A percentile compares a stretch with the other conserved stretches of the same genome.
Evolutionary conservation across 2,888 invertebrate species (phyloP).

Genomic region (Ramazzottius varieornatus): DNA sequence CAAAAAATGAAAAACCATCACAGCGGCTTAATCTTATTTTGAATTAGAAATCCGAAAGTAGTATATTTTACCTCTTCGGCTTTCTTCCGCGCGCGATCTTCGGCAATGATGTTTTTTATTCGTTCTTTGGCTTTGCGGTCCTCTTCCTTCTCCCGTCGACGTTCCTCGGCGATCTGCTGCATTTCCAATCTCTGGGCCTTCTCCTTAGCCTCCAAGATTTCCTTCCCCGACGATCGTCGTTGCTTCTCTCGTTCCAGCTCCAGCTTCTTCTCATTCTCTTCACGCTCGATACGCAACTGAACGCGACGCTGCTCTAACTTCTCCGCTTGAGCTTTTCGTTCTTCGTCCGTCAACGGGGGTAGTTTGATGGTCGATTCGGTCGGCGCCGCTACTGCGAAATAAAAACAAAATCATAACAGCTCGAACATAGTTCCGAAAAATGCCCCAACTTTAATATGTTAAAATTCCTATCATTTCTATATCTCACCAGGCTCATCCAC

Average conservation of each 20-base stretch:
- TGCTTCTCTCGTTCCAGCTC: background rate
- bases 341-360: background rate
- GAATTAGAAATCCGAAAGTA: background rate
- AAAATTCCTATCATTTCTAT: too few species aligned
- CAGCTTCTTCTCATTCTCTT: background rate
- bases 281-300: background rate
- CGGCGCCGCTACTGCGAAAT: background rate
- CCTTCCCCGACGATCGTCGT: background rate
- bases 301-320: background rate
- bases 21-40: too few species aligned
- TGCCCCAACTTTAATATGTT: background rate
- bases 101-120: background rate
- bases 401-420: background rate
- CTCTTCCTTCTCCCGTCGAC: background rate
- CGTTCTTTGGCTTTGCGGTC: background rate
- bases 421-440: background rate
- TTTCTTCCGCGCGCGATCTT: background rate
- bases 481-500: background rate
- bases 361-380: background rate
- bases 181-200: background rate
- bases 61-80: background rate
- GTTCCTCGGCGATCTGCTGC: background rate
- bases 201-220: background rate
- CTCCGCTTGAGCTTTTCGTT: background rate
- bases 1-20: too few species aligned